Evolutionary conservation across 2,113 vertebrate species (phyloP).

Genomic region (Nerophis ophidion): DNA sequence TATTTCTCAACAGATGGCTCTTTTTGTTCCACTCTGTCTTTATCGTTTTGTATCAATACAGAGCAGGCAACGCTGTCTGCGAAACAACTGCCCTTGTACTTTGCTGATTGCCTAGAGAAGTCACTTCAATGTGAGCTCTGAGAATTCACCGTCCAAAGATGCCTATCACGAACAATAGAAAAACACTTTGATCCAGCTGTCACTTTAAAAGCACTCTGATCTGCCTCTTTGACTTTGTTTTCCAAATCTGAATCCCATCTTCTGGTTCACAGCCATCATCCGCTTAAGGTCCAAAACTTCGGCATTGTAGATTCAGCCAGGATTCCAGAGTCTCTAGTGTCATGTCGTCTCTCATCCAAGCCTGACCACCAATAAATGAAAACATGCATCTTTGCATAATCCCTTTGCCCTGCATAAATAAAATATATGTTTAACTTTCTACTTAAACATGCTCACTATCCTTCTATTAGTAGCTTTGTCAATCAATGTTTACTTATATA

Average conservation of each 20-base stretch:
- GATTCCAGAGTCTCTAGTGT: conserved; percentile 15
- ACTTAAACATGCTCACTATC: conserved; percentile 14
- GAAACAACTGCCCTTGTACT: conserved; percentile 36
- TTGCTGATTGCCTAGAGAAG: conserved; percentile 14
- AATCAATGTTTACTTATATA: too few species aligned
- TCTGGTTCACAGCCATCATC: conserved; percentile 25
- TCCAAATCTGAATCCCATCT: conserved; percentile 11
- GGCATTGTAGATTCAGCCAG: conserved; percentile 7
- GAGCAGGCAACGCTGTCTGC: conserved; percentile 20
- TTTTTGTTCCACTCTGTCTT: neutral
- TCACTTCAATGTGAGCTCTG: conserved; percentile 31
- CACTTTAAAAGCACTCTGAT: conserved; percentile 4
- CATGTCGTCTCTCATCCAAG: neutral
- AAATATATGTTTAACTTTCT: neutral
- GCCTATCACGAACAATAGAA: conserved; percentile 32
- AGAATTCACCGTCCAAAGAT: conserved; percentile 23
- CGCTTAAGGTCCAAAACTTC: conserved; percentile 19
- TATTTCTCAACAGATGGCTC: neutral
- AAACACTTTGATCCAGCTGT: conserved; percentile 22
- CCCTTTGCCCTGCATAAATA: neutral
- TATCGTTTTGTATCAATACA: conserved; percentile 29
- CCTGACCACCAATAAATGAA: conserved; percentile 7
- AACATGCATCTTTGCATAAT: conserved; percentile 1
- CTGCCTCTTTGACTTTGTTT: conserved; percentile 1
- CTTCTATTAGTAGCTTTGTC: conserved; percentile 15